phyloP scores from a whole-genome alignment of 2,797 vertebrate genomes.

The Allobates femoralis region DNA sequence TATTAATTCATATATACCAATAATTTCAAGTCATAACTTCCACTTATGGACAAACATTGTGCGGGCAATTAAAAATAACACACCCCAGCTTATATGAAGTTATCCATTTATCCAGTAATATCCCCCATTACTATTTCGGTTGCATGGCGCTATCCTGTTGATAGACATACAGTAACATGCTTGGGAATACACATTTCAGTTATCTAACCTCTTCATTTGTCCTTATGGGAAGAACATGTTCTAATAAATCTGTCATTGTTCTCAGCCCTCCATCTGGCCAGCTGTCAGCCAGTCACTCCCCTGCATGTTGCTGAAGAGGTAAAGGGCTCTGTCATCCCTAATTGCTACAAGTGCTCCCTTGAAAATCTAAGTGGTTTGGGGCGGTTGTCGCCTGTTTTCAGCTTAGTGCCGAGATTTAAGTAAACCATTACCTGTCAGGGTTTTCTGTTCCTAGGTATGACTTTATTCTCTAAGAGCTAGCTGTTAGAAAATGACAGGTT shows the following conservation, averaged over 20 bases:
- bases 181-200: not conserved
- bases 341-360: constrained; percentile 3
- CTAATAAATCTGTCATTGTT: constrained; percentile 19
- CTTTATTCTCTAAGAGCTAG: constrained; percentile 26
- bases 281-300: not conserved
- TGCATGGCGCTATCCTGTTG: not conserved
- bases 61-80: no score
- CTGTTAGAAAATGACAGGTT: not conserved
- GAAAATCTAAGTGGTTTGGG: constrained; percentile 22
- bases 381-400: not conserved
- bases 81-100: no score
- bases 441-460: not conserved
- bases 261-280: not conserved
- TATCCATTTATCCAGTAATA: not conserved
- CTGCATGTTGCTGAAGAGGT: not conserved
- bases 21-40: no score
- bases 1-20: no score
- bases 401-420: not conserved
- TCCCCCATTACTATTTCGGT: not conserved
- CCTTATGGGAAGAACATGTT: not conserved
- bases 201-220: not conserved
- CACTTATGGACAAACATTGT: no score
- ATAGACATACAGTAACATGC: not conserved
- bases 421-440: constrained; percentile 25
- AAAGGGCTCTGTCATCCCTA: constrained; percentile 6